phyloP scores from a whole-genome alignment of 2,888 invertebrate genomes.

The Microdon myrmicae region DNA sequence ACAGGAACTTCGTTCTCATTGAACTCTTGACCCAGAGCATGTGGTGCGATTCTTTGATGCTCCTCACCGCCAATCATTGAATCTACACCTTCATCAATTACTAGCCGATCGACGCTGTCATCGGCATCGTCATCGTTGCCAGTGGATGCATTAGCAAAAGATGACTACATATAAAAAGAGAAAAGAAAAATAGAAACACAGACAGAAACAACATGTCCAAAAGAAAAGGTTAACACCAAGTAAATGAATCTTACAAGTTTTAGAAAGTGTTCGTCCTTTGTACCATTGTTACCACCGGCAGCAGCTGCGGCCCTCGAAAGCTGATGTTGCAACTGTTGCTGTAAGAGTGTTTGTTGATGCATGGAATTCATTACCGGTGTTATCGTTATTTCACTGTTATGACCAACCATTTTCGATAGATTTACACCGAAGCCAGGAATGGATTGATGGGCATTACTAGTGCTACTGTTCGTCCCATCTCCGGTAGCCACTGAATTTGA shows the following conservation, averaged over 20 bases:
- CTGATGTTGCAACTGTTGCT: slow-evolving; percentile 52
- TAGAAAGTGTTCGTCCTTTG: slow-evolving; percentile 49
- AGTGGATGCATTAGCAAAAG: slow-evolving; percentile 28
- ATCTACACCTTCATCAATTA: slow-evolving; percentile 71
- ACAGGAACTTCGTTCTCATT: slow-evolving; percentile 72
- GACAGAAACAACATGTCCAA: background rate
- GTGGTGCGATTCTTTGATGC: slow-evolving; percentile 56
- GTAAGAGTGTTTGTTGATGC: slow-evolving; percentile 52
- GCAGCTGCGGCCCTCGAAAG: slow-evolving; percentile 33
- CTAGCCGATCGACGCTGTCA: slow-evolving; percentile 72
- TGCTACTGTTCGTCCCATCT: slow-evolving; percentile 2
- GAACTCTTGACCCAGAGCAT: slow-evolving; percentile 62
- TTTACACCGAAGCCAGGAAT: slow-evolving; percentile 52
- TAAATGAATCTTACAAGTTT: slow-evolving; percentile 49
- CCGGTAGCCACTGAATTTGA: slow-evolving; percentile 27
- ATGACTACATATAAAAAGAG: slow-evolving; percentile 18
- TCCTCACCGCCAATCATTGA: slow-evolving; percentile 62
- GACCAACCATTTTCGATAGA: slow-evolving; percentile 65
- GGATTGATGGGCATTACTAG: slow-evolving; percentile 24
- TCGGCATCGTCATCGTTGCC: slow-evolving; percentile 71
- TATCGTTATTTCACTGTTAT: slow-evolving; percentile 73
- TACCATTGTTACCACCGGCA: slow-evolving; percentile 25
- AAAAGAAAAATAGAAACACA: slow-evolving; percentile 1
- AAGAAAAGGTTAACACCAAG: background rate
- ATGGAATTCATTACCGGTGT: slow-evolving; percentile 68